These are phyloP conservation scores for Porites australiensis DNA, from an alignment of 64 coral and sea anemone genomes.

Conservation along the genomic window DNA sequence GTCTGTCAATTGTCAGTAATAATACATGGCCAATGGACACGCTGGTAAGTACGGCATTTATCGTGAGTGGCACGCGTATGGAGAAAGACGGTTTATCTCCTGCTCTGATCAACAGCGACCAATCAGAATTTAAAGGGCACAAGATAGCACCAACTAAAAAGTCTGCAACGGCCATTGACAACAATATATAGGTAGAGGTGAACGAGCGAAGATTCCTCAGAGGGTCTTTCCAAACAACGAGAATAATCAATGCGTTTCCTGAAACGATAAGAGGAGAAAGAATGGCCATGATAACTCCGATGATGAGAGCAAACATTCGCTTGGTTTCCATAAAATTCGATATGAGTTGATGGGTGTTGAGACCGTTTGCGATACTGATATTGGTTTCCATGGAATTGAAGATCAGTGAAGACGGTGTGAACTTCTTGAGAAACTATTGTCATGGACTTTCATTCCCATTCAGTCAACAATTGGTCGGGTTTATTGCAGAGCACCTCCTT, in stretches of 20 bases:
- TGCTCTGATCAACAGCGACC: neutral
- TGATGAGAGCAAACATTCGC: neutral
- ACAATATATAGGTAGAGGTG: neutral
- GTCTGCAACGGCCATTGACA: constrained; percentile 34
- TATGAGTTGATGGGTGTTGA: neutral
- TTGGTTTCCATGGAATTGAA: neutral
- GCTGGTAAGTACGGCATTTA: neutral
- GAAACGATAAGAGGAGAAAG: neutral
- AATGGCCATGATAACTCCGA: neutral
- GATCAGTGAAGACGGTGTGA: no score
- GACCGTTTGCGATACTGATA: neutral
- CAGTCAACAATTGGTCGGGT: no score
- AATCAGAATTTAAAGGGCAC: neutral
- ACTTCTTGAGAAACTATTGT: no score
- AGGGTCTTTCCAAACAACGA: neutral
- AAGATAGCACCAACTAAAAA: constrained; percentile 5
- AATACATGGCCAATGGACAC: constrained; percentile 3
- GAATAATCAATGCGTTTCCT: neutral
- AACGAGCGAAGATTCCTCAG: neutral
- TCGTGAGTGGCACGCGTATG: neutral
- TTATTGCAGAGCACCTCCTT: no score
- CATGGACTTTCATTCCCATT: no score
- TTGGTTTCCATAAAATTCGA: neutral
- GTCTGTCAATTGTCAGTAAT: constrained; percentile 35
- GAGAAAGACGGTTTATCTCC: neutral